Percentiles rank a stretch among this genome's conserved stretches.
Conservation (phyloP, 2,888 invertebrate genomes). For the Pharmacophagus antenor region DNA sequence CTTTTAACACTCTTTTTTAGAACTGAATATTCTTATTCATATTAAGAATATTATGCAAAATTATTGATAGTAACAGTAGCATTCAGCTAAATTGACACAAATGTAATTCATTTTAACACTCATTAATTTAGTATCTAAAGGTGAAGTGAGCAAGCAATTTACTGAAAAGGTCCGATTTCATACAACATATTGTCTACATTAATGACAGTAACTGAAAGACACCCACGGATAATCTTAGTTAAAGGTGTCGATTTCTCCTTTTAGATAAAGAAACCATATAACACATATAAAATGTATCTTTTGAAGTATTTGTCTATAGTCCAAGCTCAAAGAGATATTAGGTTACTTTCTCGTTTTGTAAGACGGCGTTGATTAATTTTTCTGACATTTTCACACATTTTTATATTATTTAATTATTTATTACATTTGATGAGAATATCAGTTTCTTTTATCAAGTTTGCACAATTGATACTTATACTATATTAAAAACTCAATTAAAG, state of each 20-base stretch:
- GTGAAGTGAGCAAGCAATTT: not conserved
- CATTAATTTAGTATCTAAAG: too few relatives aligned
- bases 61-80: not conserved
- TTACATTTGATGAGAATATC: not conserved
- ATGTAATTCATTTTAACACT: not conserved
- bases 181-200: not conserved
- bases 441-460: too few relatives aligned
- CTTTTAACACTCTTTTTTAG: conserved; percentile 11
- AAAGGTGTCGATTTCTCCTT: not conserved
- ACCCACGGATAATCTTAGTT: not conserved
- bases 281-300: not conserved
- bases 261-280: not conserved
- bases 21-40: not conserved
- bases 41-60: not conserved
- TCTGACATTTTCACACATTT: not conserved
- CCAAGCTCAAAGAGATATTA: not conserved
- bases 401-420: not conserved
- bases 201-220: not conserved
- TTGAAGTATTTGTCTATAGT: not conserved
- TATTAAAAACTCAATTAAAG: too few relatives aligned
- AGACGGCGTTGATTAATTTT: not conserved
- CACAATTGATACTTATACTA: too few relatives aligned
- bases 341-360: not conserved
- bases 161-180: not conserved
- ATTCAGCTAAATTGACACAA: too few relatives aligned